Base-by-base conservation (phyloP, 2,888 invertebrate species). In the Dermolepida albohirtum region DNA sequence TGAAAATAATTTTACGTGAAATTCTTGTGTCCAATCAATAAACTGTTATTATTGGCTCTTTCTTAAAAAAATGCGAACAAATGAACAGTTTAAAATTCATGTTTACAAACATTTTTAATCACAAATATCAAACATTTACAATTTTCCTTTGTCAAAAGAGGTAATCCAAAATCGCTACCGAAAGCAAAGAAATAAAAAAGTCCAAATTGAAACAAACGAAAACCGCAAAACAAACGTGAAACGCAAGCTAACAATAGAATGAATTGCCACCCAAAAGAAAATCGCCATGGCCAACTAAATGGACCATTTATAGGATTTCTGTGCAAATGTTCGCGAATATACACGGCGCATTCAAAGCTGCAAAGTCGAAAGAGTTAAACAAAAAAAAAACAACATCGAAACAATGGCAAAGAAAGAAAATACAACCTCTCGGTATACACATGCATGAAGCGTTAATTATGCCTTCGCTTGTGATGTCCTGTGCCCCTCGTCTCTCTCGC, bases 231-330 rank as follows among this genome's bases (percentile, higher is more conserved):
- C 43, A 59, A 59, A 59, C 22, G 29, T 22, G 14, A 54, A 54
- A 40, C 43, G 44, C 27, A 27, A 22, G 59, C 22, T 16, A 59
- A 59, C 59, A 59, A 59, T 44, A 55, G 55, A 39, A 22, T 22
- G 40, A 41, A 55, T 17, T n/a, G 54, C 54, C 22, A 41, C 39
- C 11, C 17, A 22, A 40, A 59, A 54, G 40, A 27, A 59, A 59
- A 44, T 47, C 44, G 59, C 27, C 59, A 27, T 44, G 14, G 44
- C 59, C 29, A 59, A 59, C 59, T 59, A 59, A 59, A 59, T 59
- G 59, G 43, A 59, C 44, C 59, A 44, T 59, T 59, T 59, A 59
- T 59, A 59, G 44, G 59, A 59, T 59, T 59, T 59, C 59, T 59
- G 59, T 59, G 59, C 44, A 59, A 59, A 59, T 59, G 41, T 41